Conservation (phyloP, 30 jellyfish, hydroid and myxozoan genomes). For the Rhopilema esculentum region DNA sequence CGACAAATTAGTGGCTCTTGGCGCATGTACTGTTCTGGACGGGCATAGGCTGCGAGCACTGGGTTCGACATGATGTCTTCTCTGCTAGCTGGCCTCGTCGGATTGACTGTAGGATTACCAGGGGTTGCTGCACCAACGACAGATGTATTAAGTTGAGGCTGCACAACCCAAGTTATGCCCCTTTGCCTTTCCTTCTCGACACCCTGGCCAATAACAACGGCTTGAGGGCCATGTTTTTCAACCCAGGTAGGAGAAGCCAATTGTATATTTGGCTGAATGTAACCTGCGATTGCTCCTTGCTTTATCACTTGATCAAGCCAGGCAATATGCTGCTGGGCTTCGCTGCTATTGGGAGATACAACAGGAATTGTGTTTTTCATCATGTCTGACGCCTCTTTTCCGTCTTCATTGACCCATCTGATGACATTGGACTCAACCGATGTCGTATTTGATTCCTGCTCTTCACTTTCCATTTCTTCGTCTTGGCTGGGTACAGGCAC, state of each 20-base stretch:
- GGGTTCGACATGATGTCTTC: conserved; percentile 46
- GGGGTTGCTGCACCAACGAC: conserved; percentile 24
- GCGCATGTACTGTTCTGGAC: conserved; percentile 70
- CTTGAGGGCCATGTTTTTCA: conserved; percentile 24
- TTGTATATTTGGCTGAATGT: conserved; percentile 31
- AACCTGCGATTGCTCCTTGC: conserved; percentile 64
- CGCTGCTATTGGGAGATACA: conserved; percentile 31
- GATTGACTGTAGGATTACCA: not conserved
- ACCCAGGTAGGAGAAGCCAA: conserved; percentile 60
- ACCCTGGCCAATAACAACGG: conserved; percentile 14
- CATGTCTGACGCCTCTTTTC: conserved; percentile 24
- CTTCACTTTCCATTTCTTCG: conserved; percentile 18
- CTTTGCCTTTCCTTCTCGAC: conserved; percentile 36
- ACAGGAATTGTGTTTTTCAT: conserved; percentile 14
- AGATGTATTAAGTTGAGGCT: conserved; percentile 36
- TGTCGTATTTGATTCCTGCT: not conserved
- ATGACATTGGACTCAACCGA: conserved; percentile 7
- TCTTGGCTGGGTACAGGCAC: conserved; percentile 33
- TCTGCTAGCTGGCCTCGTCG: conserved; percentile 16
- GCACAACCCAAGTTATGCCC: conserved; percentile 56
- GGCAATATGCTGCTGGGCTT: conserved; percentile 59
- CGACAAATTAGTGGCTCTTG: conserved; percentile 66
- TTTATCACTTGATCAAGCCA: conserved; percentile 61
- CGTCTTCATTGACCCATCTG: conserved; percentile 47
- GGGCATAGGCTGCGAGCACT: conserved; percentile 58